These are phyloP conservation scores for Botia almorhae DNA, from an alignment of 2,797 vertebrate genomes.

Conservation along the genomic window DNA sequence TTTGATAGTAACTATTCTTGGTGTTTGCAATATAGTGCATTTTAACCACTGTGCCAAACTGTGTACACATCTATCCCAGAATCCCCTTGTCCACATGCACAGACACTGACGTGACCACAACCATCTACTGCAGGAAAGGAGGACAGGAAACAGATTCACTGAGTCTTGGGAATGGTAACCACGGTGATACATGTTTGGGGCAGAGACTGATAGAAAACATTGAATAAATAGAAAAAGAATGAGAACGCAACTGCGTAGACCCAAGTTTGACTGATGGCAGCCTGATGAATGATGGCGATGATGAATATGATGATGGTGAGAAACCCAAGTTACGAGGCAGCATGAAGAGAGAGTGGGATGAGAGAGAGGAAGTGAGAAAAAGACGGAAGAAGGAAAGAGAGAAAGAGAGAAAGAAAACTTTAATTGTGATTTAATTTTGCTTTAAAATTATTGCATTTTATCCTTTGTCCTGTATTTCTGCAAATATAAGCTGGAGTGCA, in stretches of 20 bases:
- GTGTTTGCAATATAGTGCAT: background rate
- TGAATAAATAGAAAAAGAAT: constrained; percentile 44
- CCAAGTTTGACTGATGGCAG: constrained; percentile 97
- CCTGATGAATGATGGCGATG: constrained; percentile 78
- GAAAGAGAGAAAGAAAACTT: constrained; percentile 1
- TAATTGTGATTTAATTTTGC: background rate
- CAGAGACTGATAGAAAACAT: constrained; percentile 17
- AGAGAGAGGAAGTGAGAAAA: constrained; percentile 65
- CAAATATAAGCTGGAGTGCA: background rate
- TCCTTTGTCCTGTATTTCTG: background rate
- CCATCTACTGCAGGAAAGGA: constrained; percentile 35
- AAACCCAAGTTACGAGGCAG: constrained; percentile 79
- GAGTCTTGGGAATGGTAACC: constrained; percentile 31
- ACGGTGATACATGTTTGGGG: constrained; percentile 1
- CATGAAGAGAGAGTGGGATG: constrained; percentile 69
- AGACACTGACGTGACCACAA: constrained; percentile 8
- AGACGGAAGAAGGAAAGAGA: constrained; percentile 19
- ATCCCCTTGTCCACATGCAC: constrained; percentile 33
- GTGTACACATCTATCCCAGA: constrained; percentile 15
- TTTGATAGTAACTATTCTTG: constrained; percentile 2
- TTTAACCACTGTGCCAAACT: constrained; percentile 39
- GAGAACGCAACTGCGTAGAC: constrained; percentile 97
- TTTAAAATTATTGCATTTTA: background rate
- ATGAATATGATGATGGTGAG: constrained; percentile 66
- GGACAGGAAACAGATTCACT: constrained; percentile 10